Evolutionary conservation across 2,113 vertebrate genomes (phyloP).

Genomic region (Pangasianodon gigas): DNA sequence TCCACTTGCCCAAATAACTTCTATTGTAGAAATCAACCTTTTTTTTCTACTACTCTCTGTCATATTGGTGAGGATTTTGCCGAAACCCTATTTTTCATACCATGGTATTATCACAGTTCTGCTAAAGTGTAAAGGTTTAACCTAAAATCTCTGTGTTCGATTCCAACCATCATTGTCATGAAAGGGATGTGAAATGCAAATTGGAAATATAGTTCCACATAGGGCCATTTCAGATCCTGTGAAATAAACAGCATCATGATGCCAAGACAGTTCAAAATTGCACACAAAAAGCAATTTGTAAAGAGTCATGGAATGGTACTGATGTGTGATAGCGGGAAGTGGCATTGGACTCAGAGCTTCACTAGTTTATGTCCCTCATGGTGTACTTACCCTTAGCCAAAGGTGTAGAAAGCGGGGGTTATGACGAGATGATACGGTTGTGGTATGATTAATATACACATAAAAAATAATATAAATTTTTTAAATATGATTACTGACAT

Average conservation of each 20-base stretch:
- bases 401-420: background rate
- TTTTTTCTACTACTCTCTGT: background rate
- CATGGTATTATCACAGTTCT: background rate
- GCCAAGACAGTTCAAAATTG: background rate
- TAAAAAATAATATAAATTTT: background rate
- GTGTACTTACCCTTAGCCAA: background rate
- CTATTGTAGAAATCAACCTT: conserved; percentile 3
- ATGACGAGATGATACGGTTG: background rate
- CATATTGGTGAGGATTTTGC: background rate
- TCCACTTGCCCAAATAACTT: conserved; percentile 11
- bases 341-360: no score
- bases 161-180: background rate
- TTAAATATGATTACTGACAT: background rate
- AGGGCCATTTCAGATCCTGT: background rate
- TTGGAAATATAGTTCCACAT: background rate
- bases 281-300: background rate
- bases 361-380: background rate
- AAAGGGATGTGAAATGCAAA: background rate
- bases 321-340: background rate
- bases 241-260: background rate
- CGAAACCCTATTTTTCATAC: background rate
- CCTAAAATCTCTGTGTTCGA: background rate
- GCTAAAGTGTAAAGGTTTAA: background rate
- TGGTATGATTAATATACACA: background rate
- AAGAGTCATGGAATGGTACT: background rate